Percentiles rank a stretch among this genome's conserved stretches.
Evolutionary conservation across 2,113 vertebrate genomes (phyloP).

Genomic region (Halcyon senegalensis): DNA sequence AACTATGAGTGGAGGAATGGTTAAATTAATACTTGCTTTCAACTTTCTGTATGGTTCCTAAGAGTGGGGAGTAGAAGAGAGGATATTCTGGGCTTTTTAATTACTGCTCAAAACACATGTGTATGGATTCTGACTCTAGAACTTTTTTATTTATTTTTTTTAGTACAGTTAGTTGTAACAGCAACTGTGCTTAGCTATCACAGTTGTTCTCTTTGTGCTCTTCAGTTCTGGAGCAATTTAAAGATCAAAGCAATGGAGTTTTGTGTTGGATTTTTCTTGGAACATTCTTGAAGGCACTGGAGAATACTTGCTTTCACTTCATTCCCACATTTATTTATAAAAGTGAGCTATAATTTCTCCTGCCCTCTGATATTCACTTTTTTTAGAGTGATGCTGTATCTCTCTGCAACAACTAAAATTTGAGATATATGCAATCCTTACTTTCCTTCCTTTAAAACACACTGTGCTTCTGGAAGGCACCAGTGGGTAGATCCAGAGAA

Average conservation of each 20-base stretch:
- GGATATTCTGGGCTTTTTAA: not conserved
- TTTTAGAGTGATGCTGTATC: not conserved
- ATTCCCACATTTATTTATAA: not conserved
- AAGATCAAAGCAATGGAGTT: not conserved
- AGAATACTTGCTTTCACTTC: not conserved
- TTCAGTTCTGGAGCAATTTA: not conserved
- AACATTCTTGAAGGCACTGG: not conserved
- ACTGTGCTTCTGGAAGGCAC: not conserved
- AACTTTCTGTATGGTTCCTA: not conserved
- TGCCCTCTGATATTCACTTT: not conserved
- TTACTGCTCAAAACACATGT: not conserved
- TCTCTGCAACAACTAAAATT: not conserved
- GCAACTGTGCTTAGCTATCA: not conserved
- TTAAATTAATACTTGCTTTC: not conserved
- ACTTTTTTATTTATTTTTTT: not conserved
- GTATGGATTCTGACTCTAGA: not conserved
- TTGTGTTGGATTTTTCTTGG: not conserved
- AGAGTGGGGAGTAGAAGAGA: not conserved
- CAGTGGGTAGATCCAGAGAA: not conserved
- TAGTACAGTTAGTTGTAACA: not conserved
- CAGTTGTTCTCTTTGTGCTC: not conserved
- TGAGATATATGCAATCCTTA: not conserved
- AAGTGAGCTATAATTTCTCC: not conserved
- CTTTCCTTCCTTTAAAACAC: not conserved
- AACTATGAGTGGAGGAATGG: not conserved